These are phyloP conservation scores for Anser cygnoides DNA, from an alignment of 2,113 vertebrate genomes.

Conservation along the genomic window DNA sequence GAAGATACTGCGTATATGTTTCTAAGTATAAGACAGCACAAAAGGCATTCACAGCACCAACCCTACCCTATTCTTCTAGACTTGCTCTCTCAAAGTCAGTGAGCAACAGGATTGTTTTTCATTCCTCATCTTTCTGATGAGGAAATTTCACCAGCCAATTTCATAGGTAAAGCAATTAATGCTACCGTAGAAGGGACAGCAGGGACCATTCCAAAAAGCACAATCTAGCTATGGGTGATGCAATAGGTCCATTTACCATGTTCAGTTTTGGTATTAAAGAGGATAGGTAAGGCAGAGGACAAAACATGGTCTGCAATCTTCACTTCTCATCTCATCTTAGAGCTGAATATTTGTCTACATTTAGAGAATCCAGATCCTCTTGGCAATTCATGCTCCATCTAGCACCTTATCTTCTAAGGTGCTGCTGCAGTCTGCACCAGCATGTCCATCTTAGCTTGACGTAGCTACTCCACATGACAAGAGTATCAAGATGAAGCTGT, in stretches of 20 bases:
- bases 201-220: not conserved
- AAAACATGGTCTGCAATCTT: not conserved
- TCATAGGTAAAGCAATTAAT: slow-evolving; percentile 10
- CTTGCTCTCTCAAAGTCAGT: not conserved
- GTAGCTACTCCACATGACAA: not conserved
- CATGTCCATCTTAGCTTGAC: accelerated
- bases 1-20: not conserved
- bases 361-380: not conserved
- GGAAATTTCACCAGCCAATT: not conserved
- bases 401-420: not conserved
- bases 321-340: not conserved
- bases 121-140: not conserved
- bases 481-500: not conserved
- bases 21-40: not conserved
- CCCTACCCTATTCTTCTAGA: not conserved
- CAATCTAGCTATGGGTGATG: not conserved
- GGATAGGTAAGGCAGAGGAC: not conserved
- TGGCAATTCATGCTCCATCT: not conserved
- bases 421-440: not conserved
- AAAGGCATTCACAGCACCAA: not conserved
- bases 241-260: not conserved
- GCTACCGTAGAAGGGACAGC: not conserved
- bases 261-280: not conserved
- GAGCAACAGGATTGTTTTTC: not conserved
- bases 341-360: not conserved